Evolutionary conservation across 1,140 invertebrate genomes (phyloP), one percentile per base, ranked within the genome.

Genomic region (Maconellicoccus hirsutus): DNA sequence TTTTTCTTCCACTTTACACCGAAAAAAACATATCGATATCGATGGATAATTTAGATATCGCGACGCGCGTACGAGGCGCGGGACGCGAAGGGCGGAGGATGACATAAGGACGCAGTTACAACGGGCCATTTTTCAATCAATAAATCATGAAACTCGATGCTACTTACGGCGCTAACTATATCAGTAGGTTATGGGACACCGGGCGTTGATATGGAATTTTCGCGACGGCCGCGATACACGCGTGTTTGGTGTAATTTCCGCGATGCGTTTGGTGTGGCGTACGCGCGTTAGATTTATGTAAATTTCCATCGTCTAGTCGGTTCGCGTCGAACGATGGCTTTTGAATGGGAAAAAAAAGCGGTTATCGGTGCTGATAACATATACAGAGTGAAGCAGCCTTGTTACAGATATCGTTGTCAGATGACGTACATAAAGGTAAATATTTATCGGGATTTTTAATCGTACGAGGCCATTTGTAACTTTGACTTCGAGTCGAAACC

Each of bases 381-480:
- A 26, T 72, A 70, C 66, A 42, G 70, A 66, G 70, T 70, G 3
- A 71, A 70, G 69, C 72, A 72, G 29, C 72, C 72, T 14, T 72
- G 72, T 22, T 72, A 72, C 69, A n/a, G 63, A 33, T 72, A 72
- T 25, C 72, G 72, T 25, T 72, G 72, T 22, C 70, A 69, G 14
- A 70, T 72, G 63, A 71, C 38, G n/a, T 33, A 70, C 25, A 59
- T 72, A 8, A 27, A 72, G 72, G 72, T 72, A 72, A 42, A 39
- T 69, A 33, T n/a, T n/a, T n/a, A 33, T 33, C 29, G 3, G 12
- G 29, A 33, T n/a, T n/a, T n/a, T n/a, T n/a, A n/a, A n/a, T n/a
- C n/a, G n/a, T n/a, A n/a, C n/a, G n/a, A n/a, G n/a, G n/a, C n/a
- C n/a, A n/a, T n/a, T n/a, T n/a, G n/a, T n/a, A n/a, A n/a, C n/a